Percentiles rank a stretch among this genome's conserved stretches.
Evolutionary conservation across 2,113 vertebrate genomes (phyloP).

Genomic region (Odocoileus hemionus): DNA sequence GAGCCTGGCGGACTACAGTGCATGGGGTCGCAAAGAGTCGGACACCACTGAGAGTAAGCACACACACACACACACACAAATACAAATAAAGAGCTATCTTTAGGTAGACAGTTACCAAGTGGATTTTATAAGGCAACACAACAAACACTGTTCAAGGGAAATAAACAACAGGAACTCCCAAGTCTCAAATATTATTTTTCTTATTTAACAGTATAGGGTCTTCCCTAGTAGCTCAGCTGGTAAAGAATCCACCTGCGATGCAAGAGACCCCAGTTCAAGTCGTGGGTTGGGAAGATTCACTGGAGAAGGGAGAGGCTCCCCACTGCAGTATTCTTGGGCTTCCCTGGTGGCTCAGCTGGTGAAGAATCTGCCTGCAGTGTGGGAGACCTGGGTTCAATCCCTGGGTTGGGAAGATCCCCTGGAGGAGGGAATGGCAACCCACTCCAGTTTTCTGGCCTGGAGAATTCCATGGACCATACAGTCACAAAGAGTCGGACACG

Average conservation of each 20-base stretch:
- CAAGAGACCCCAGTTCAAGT: neutral
- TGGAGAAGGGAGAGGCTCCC: neutral
- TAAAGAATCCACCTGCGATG: neutral
- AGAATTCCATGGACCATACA: neutral
- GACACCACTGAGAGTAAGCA: neutral
- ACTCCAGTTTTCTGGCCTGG: neutral
- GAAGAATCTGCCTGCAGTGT: no score
- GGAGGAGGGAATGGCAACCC: neutral
- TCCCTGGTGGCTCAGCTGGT: no score
- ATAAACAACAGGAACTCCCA: neutral
- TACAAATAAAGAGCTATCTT: neutral
- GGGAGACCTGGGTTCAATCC: no score
- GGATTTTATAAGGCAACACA: neutral
- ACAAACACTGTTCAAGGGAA: neutral
- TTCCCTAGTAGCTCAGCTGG: neutral
- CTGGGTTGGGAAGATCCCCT: neutral
- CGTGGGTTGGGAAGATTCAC: fast-evolving
- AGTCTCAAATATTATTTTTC: neutral
- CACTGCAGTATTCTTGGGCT: no score
- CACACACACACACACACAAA: neutral
- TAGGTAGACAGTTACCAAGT: neutral
- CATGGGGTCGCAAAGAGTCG: neutral
- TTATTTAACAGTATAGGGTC: neutral
- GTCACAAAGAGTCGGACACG: neutral
- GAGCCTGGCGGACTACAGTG: neutral